phyloP scores from a whole-genome alignment of 1,140 invertebrate genomes.

The Lithobius niger region DNA sequence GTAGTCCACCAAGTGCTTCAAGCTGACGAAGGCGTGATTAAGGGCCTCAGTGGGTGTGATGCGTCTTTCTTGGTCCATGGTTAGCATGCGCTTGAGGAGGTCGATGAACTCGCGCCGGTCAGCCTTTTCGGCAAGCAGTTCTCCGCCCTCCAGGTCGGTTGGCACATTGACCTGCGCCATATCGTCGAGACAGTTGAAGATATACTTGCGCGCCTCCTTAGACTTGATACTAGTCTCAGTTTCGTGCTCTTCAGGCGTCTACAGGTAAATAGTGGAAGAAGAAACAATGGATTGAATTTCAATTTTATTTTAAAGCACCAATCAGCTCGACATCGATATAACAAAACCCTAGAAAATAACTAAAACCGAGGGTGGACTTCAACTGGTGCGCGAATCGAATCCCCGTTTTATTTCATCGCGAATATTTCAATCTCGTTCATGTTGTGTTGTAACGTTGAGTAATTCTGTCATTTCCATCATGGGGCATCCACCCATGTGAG shows the following conservation, averaged over 20 bases:
- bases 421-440: too few species aligned
- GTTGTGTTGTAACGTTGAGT: too few species aligned
- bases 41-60: conserved; percentile 90
- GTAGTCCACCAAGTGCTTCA: conserved; percentile 89
- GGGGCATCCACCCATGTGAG: too few species aligned
- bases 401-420: too few species aligned
- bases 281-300: too few species aligned
- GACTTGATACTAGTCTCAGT: conserved; percentile 95
- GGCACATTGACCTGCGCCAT: conserved; percentile 96
- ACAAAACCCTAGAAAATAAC: too few species aligned
- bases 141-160: conserved; percentile 87
- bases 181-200: conserved; percentile 98
- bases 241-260: conserved; percentile 96
- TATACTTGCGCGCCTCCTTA: conserved; percentile 98
- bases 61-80: conserved; percentile 85
- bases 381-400: too few species aligned
- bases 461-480: too few species aligned
- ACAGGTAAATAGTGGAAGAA: conserved; percentile 20
- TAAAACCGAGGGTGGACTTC: too few species aligned
- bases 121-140: conserved; percentile 87
- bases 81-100: conserved; percentile 90
- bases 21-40: conserved; percentile 85
- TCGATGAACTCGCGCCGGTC: conserved; percentile 94
- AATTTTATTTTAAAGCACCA: too few species aligned
- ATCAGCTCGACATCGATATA: too few species aligned